Evolutionary conservation across 2,888 invertebrate species (phyloP), one percentile per base, ranked within the genome.

Genomic region (Thalpophila matura): DNA sequence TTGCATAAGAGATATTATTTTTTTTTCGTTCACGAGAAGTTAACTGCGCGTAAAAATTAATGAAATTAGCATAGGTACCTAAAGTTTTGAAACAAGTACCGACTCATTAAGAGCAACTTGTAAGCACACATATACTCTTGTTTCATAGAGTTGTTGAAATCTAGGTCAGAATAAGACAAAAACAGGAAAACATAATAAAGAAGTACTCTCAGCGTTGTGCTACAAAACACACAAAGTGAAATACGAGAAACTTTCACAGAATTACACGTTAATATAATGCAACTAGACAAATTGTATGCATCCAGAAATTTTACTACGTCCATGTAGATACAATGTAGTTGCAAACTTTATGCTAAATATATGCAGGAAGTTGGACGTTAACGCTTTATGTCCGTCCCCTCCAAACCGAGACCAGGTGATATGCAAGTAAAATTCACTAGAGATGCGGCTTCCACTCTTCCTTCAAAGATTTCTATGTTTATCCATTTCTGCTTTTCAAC

Each of bases 301-400:
- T 70, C 69, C 64, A 64, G 51, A 70, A 38, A 61, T 60, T 60
- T 50, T 57, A 60, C 66, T 51, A 31, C 40, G 46, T 38, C 0
- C 18, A 42, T 40, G 33, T 37, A 59, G 33, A 53, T 43, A 70
- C 35, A 45, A 35, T 62, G 22, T 47, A 66, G 61, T 43, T 35
- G 43, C 12, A 58, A 74, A 74, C 56, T 68, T 42, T 50, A 38
- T 20, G 9, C 7, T 24, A 80, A 84, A 83, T 84, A 49, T 80
- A 86, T 85, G 78, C 82, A 56, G 45, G 73, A 82, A 86, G 77
- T 88, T 85, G 43, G 56, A 29, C 71, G 7, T 45, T 50, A 37
- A 43, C 40, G 27, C 14, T 63, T 35, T 46, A 37, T 18, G 29
- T 27, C 43, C 29, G 71, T 65, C 38, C 67, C 47, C 14, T 43